Evolutionary conservation across 92 coral and sea anemone species (phyloP).

Genomic region (Muricea muricata): DNA sequence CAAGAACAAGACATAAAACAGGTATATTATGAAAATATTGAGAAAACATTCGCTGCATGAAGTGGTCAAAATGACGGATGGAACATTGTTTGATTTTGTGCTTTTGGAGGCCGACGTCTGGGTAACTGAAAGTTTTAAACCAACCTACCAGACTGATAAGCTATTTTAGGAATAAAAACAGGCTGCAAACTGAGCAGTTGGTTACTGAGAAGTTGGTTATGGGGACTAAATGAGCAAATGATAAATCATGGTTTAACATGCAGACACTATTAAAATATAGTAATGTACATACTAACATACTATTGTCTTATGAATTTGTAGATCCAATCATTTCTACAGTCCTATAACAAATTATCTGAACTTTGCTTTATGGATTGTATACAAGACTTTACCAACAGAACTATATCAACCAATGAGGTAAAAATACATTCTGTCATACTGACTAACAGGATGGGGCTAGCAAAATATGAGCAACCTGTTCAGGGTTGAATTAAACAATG

Average conservation of each 20-base stretch:
- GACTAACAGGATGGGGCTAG: not conserved
- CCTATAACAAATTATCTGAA: slow-evolving; percentile 94
- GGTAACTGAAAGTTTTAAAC: too few relatives aligned
- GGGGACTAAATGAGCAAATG: too few relatives aligned
- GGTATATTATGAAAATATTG: not conserved
- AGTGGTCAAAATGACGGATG: too few relatives aligned
- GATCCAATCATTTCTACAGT: slow-evolving; percentile 89
- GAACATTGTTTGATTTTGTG: too few relatives aligned
- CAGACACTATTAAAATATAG: too few relatives aligned
- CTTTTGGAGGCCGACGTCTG: too few relatives aligned
- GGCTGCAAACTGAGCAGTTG: not conserved
- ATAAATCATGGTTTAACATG: too few relatives aligned
- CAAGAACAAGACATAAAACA: slow-evolving; percentile 43
- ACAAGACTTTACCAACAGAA: slow-evolving; percentile 96
- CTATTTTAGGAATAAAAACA: too few relatives aligned
- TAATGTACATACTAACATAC: too few relatives aligned
- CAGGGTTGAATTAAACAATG: too few relatives aligned
- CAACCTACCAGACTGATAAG: too few relatives aligned
- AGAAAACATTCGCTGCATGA: not conserved
- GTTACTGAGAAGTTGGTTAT: not conserved
- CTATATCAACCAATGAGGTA: slow-evolving; percentile 88
- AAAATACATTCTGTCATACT: not conserved
- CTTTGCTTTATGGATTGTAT: slow-evolving; percentile 90
- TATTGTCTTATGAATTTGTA: slow-evolving; percentile 20
- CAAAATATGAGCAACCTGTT: too few relatives aligned